Conservation (phyloP, 1,140 invertebrate genomes). For the Zaprionus gabonicus region DNA sequence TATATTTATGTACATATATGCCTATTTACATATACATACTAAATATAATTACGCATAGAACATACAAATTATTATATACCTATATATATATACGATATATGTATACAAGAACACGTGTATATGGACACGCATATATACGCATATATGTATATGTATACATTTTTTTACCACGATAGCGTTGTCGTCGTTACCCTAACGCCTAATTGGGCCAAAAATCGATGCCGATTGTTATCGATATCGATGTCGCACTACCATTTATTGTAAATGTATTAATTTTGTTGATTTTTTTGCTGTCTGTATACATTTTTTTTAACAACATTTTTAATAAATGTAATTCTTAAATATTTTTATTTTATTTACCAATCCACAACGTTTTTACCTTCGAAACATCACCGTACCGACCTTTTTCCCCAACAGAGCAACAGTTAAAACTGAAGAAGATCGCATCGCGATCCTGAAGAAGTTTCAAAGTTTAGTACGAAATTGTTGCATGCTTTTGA, state of each 20-base stretch:
- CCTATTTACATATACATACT: slow-evolving; percentile 56
- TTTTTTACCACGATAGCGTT: slow-evolving; percentile 38
- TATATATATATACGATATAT: slow-evolving; percentile 1
- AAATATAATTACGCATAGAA: slow-evolving; percentile 71
- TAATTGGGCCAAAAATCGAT: slow-evolving; percentile 58
- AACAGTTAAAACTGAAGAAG: slow-evolving; percentile 2
- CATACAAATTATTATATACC: slow-evolving; percentile 40
- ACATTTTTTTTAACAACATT: slow-evolving; percentile 81
- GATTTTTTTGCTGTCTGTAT: slow-evolving; percentile 83
- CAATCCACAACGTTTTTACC: background rate
- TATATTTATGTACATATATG: slow-evolving; percentile 36
- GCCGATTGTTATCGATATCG: slow-evolving; percentile 73
- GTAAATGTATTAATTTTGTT: slow-evolving; percentile 83
- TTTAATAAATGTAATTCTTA: slow-evolving; percentile 83
- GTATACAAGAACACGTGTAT: background rate
- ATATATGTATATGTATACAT: slow-evolving; percentile 32
- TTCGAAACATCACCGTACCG: background rate
- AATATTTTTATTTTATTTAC: slow-evolving; percentile 50
- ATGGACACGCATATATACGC: slow-evolving; percentile 23
- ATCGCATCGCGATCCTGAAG: background rate
- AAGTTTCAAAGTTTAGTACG: background rate
- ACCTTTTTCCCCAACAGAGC: background rate
- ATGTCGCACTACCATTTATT: slow-evolving; percentile 78
- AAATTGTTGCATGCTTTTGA: slow-evolving; percentile 42
- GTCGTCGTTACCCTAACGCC: slow-evolving; percentile 54